Conservation (phyloP, 2,113 vertebrate species). For the Chelonoidis abingdonii region DNA sequence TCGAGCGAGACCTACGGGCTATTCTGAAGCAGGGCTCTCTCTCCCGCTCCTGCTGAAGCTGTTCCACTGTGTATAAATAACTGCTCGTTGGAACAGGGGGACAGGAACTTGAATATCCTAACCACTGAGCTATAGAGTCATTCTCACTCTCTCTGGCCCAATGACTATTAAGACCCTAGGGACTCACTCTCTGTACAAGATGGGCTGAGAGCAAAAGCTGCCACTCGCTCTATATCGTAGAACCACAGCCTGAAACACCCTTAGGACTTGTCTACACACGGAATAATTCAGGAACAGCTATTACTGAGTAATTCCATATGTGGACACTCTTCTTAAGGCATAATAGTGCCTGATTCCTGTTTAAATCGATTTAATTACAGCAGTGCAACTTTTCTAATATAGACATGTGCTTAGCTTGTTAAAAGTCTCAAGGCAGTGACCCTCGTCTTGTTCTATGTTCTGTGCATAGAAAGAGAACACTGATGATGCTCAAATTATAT, state of each 20-base stretch:
- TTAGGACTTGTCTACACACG: not conserved
- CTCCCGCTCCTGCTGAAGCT: not conserved
- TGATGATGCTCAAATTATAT: not conserved
- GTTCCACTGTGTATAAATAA: not conserved
- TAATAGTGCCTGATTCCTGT: not conserved
- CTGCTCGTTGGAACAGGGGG: not conserved
- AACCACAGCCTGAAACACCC: not conserved
- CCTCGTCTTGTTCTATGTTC: not conserved
- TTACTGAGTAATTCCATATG: not conserved
- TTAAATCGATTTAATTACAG: not conserved
- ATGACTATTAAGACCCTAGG: not conserved
- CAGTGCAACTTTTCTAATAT: not conserved
- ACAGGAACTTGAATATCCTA: not conserved
- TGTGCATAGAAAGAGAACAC: not conserved
- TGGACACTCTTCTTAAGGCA: not conserved
- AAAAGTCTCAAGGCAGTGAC: not conserved
- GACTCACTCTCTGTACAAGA: not conserved
- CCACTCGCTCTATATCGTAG: not conserved
- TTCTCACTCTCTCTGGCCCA: not conserved
- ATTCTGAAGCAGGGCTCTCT: not conserved
- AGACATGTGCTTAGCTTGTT: not conserved
- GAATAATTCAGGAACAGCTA: not conserved
- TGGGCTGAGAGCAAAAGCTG: not conserved
- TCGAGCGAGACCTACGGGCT: constrained; percentile 8
- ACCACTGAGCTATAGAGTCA: not conserved